Evolutionary conservation across 2,113 vertebrate species (phyloP), one percentile per base, ranked within the genome.

Genomic region (Brienomyrus longianalis): DNA sequence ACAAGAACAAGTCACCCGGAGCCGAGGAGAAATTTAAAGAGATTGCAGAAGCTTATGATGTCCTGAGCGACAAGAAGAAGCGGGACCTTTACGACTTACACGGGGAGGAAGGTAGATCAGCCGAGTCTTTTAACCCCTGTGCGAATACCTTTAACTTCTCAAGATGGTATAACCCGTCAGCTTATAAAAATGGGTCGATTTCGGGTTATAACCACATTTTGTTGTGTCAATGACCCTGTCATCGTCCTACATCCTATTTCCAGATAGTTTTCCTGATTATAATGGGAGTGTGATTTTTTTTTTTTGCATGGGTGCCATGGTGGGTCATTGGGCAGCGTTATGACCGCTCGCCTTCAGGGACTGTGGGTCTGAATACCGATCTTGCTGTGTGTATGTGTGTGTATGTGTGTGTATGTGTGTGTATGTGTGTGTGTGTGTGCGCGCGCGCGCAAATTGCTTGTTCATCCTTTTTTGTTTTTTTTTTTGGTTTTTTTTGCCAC

Each of bases 11-110:
- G 93, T 96, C 97, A 0, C 95, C 98, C 0, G 95, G 95, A 8
- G 97, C 98, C 1, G 97, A 99, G 93, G 97, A 98, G 8, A 97
- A 96, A 88, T 99, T 99, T 92, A 99, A 99, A 91, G 97, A 98
- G 93, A 96, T 99, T 39, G 98, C 98, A 0, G 97, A 99, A 93
- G 98, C 98, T 15, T 99, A 98, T 89, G 97, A 98, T 88, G 97
- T 99, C 8, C 92, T 99, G 90, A 98, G 98, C 90, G 98, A 99
- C 93, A 96, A 96, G 3, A 97, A 98, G 92, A 99, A 98, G 93
- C 97, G 96, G 89, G 98, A 98, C 74, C 92, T 98, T 17, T 99
- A 98, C 48, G 97, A 99, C 86, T 95, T 95, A 87, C 98, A 92
- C 52, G 97, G 98, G 0, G 98, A 98, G 94, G 98, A 99, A 92